Conservation (phyloP, 2,797 vertebrate genomes). For the Acanthornis magna region DNA sequence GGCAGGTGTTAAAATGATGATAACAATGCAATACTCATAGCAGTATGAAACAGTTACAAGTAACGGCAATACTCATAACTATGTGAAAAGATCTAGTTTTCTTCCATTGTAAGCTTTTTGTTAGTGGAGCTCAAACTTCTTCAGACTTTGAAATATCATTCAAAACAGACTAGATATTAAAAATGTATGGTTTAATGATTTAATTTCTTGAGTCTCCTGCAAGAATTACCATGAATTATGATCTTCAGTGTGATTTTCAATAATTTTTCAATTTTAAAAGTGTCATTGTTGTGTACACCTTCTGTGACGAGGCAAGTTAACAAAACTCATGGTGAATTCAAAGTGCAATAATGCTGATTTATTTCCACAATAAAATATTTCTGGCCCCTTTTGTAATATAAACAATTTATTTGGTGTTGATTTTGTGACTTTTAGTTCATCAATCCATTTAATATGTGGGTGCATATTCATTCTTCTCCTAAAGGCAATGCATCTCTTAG, state of each 20-base stretch:
- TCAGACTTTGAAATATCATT: neutral
- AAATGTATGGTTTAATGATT: neutral
- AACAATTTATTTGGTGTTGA: neutral
- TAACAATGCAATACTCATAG: neutral
- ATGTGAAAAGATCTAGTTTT: neutral
- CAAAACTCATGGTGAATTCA: neutral
- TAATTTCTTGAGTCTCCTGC: neutral
- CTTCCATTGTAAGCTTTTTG: neutral
- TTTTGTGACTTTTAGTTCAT: neutral
- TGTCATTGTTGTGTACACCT: neutral
- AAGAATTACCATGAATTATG: neutral
- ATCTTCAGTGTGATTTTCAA: neutral
- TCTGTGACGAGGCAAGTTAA: neutral
- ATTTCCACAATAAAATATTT: neutral
- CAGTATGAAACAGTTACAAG: neutral
- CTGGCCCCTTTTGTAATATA: neutral
- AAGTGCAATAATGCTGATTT: neutral
- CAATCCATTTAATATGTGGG: neutral
- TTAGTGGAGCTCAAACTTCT: neutral
- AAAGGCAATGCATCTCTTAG: constrained; percentile 47
- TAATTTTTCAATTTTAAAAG: neutral
- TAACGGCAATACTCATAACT: neutral
- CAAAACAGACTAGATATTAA: neutral
- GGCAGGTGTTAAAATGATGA: neutral
- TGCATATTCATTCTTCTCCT: constrained; percentile 31